Evolutionary conservation across 2,888 invertebrate species (phyloP), one percentile per base, ranked within the genome.

Genomic region (Eristalis arbustorum): DNA sequence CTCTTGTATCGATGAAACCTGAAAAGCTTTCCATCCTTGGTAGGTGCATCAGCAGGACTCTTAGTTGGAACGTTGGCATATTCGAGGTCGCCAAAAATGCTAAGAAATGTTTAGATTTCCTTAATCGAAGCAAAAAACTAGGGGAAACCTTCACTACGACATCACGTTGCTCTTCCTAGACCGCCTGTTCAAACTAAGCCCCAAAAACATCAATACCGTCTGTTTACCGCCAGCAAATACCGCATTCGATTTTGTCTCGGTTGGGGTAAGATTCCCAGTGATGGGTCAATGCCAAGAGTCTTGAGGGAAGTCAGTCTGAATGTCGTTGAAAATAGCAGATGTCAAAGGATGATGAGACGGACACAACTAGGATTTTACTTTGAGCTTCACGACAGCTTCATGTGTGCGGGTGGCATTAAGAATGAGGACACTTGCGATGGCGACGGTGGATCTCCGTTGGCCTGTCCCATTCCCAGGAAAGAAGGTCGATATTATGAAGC

Each of bases 381-480:
- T 91, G 89, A 93, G 63, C 93, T 97, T 10, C 95, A 97, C 89
- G 90, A 93, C 0, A 95, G 95, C 8, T 97, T 97, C 91, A 94
- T 96, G 79, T 97, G 97, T 90, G 97, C 97, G 0, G 97, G 97
- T 0, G 97, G 97, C 0, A 96, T 96, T 89, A 90, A 92, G 0
- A 96, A 95, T n/a, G 94, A 94, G 88, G 97, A 97, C 89, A 96
- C 96, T 0, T 97, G 97, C 93, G 95, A 94, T 90, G 96, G 94
- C 3, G 97, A 97, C 90, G 97, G 97, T 0, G 97, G 97, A 0
- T 96, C 96, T 22, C 96, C 97, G 0, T 92, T 97, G 13, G 96
- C 96, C 0, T 97, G 97, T 88, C 96, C 96, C 0, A 93, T 95
- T 69, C 92, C 92, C 75, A 88, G 85, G 0, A 80, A 89, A 11